A percentile compares a stretch with the other conserved stretches of the same genome.
phyloP scores from a whole-genome alignment of 2,113 vertebrate species.

The Xiphophorus couchianus region DNA sequence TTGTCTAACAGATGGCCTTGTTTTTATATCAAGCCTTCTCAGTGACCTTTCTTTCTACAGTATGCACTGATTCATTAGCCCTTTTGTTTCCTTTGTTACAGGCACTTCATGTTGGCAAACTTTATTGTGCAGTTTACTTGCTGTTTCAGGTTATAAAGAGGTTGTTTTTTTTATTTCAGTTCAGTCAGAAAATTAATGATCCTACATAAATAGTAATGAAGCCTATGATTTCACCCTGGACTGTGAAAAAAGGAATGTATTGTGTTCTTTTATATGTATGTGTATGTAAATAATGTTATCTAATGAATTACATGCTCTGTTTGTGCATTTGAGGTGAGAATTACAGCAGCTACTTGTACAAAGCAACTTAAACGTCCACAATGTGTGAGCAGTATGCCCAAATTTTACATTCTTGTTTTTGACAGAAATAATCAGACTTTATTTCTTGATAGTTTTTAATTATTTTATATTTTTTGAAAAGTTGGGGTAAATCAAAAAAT shows the following conservation, averaged over 20 bases:
- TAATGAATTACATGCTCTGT: slow-evolving; percentile 41
- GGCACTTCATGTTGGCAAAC: slow-evolving; percentile 59
- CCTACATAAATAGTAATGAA: slow-evolving; percentile 34
- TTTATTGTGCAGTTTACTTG: slow-evolving; percentile 42
- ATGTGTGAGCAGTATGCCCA: neutral
- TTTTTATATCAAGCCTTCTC: slow-evolving; percentile 43
- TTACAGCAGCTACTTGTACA: slow-evolving; percentile 37
- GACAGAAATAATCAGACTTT: neutral
- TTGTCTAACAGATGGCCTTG: slow-evolving; percentile 22
- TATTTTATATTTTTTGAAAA: neutral
- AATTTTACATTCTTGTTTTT: neutral
- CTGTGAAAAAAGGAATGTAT: slow-evolving; percentile 77
- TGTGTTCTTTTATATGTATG: slow-evolving; percentile 55
- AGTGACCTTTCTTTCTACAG: slow-evolving; percentile 25
- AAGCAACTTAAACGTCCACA: slow-evolving; percentile 4
- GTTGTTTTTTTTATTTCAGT: neutral
- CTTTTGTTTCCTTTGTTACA: slow-evolving; percentile 29
- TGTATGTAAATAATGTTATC: slow-evolving; percentile 61
- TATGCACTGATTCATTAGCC: slow-evolving; percentile 66
- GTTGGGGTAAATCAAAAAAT: no score
- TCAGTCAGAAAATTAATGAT: slow-evolving; percentile 19
- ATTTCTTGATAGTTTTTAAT: neutral
- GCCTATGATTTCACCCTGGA: slow-evolving; percentile 55
- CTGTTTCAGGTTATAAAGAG: slow-evolving; percentile 14
- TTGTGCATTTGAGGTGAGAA: slow-evolving; percentile 21